Conservation (phyloP, 2,113 vertebrate genomes). For the Smithornis capensis region DNA sequence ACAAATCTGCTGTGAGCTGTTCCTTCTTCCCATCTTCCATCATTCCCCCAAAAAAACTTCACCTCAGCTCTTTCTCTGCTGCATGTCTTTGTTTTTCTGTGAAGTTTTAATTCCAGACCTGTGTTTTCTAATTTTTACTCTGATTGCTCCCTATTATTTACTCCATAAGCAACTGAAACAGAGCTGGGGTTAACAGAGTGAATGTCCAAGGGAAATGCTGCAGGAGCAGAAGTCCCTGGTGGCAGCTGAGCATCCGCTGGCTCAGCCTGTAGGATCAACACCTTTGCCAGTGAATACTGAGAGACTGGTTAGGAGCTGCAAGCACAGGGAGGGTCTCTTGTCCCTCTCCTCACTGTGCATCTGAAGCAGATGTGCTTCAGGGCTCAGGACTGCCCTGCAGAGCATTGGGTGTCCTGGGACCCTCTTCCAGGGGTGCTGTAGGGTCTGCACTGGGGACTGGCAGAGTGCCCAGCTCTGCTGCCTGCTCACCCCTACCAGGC, state of each 20-base stretch:
- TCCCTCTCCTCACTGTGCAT: rapidly evolving
- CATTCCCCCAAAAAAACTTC: neutral
- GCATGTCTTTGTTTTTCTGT: neutral
- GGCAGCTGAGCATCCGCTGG: neutral
- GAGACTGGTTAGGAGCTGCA: neutral
- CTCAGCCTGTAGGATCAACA: neutral
- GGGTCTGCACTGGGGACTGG: neutral
- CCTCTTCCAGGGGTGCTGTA: neutral
- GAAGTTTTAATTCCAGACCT: neutral
- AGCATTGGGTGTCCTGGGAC: rapidly evolving
- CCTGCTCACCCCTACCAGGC: neutral
- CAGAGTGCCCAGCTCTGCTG: neutral
- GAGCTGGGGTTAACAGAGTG: neutral
- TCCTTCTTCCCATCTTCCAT: neutral
- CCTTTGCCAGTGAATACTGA: rapidly evolving
- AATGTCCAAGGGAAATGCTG: rapidly evolving
- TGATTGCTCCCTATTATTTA: rapidly evolving
- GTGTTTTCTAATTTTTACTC: neutral
- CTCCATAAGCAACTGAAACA: neutral
- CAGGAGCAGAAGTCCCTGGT: neutral
- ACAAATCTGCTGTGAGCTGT: neutral
- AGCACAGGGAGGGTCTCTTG: neutral
- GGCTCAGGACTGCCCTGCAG: neutral
- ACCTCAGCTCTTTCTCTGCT: neutral
- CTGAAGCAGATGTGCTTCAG: neutral